Percentiles rank a stretch among this genome's conserved stretches.
phyloP scores from a whole-genome alignment of 2,888 invertebrate genomes.

The Ectemnius cavifrons region DNA sequence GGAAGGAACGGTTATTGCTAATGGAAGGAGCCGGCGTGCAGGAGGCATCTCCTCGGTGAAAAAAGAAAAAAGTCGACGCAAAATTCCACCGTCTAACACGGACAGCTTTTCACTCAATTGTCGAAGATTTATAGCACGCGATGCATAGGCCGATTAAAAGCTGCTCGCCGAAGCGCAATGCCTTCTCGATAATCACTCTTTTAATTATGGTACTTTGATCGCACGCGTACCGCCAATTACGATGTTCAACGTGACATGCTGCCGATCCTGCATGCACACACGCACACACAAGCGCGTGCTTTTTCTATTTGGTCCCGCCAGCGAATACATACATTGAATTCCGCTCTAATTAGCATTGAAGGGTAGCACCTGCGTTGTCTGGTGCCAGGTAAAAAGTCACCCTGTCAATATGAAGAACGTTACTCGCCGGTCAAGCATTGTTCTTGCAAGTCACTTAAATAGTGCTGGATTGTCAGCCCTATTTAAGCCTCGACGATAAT shows the following conservation, averaged over 20 bases:
- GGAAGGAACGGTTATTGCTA: conserved; percentile 30
- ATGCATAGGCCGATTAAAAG: conserved; percentile 8
- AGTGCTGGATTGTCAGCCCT: conserved; percentile 26
- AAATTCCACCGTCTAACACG: conserved; percentile 26
- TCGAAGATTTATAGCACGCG: conserved; percentile 50
- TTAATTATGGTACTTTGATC: no score
- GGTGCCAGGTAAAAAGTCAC: conserved; percentile 39
- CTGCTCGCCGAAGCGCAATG: not conserved
- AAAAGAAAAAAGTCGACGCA: not conserved
- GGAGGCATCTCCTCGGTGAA: not conserved
- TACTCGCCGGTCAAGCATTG: conserved; percentile 45
- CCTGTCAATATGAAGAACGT: conserved; percentile 33
- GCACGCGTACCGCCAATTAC: no score
- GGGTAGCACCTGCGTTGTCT: conserved; percentile 26
- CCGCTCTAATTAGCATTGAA: conserved; percentile 17
- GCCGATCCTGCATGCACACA: no score
- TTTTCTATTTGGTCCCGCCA: no score
- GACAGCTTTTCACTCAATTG: conserved; percentile 60
- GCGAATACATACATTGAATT: not conserved
- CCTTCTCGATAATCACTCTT: no score
- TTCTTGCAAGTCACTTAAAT: conserved; percentile 50
- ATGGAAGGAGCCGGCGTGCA: not conserved
- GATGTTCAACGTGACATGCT: no score
- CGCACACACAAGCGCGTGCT: no score
- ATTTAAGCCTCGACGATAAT: conserved; percentile 40